Conservation (phyloP, 2,113 vertebrate genomes). For the Rhynchomys soricoides region DNA sequence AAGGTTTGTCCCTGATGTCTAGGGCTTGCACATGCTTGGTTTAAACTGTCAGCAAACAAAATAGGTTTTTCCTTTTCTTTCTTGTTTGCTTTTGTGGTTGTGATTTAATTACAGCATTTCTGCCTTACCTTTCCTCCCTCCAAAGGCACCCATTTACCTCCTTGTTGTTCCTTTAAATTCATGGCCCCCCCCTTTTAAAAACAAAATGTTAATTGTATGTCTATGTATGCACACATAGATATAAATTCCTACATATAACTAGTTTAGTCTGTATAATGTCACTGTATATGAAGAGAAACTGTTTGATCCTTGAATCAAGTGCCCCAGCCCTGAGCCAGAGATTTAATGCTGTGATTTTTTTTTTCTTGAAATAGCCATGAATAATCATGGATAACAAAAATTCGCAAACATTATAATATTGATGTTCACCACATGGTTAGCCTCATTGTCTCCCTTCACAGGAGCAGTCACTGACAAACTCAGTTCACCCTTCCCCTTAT, state of each 20-base stretch:
- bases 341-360: slow-evolving; percentile 21
- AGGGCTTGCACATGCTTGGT: not conserved
- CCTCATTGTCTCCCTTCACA: not conserved
- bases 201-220: not conserved
- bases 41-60: slow-evolving; percentile 4
- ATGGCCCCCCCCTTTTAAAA: not conserved
- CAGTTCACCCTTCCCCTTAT: not conserved
- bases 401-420: not conserved
- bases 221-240: not conserved
- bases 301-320: not conserved
- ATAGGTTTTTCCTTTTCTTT: not conserved
- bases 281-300: not conserved
- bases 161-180: not conserved
- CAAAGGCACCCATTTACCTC: not conserved
- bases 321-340: not conserved
- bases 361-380: not conserved
- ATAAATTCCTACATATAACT: not conserved
- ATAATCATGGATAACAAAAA: slow-evolving; percentile 30
- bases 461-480: slow-evolving; percentile 14
- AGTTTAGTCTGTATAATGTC: not conserved
- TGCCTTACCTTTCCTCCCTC: not conserved
- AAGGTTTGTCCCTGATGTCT: not conserved
- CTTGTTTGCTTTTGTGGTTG: not conserved
- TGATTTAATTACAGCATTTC: not conserved
- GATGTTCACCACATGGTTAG: slow-evolving; percentile 18